Evolutionary conservation across 2,797 vertebrate species (phyloP), one percentile per base, ranked within the genome.

Genomic region (Lepilemur ruficaudatus): DNA sequence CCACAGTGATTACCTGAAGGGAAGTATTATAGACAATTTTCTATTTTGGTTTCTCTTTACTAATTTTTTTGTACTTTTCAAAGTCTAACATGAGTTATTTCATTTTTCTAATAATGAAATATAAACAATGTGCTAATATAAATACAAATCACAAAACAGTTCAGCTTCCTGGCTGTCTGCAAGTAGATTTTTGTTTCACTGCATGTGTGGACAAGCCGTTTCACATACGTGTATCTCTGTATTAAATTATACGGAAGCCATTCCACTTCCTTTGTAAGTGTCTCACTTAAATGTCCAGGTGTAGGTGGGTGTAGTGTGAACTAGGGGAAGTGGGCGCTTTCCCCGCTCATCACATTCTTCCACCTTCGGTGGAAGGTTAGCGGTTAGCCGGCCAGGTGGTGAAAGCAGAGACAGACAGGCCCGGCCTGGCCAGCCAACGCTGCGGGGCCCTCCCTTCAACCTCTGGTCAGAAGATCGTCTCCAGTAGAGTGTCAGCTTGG

Each of bases 91-190:
- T 78, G 67, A 84, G 78, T 80, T 63, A 80, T 84, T 69, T 96
- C n/a, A 86, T 88, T 97, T 93, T 92, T 86, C 93, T 43, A 81
- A 76, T 38, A 61, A 73, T 52, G 41, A 97, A 81, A 95, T 93
- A 46, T 50, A 91, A 96, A 57, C n/a, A 55, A 50, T 0, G 6
- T 69, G 61, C 69, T 94, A 91, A 67, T 35, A 12, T 93, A 94
- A 89, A 84, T 17, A 72, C 2, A 87, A 32, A 83, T 81, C 81
- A 93, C 48, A 79, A 94, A 69, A 92, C n/a, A 30, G 25, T n/a
- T 93, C 63, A n/a, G 2, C 57, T 93, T 72, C 69, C 82, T 32
- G 1, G 7, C 61, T 82, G 69, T 23, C 52, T 32, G 52, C 0
- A 35, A 65, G 52, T 70, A 83, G 75, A 85, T n/a, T 91, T 95